A percentile compares a stretch with the other conserved stretches of the same genome.
Conservation (phyloP, 2,797 vertebrate genomes). For the Taeniopygia guttata region DNA sequence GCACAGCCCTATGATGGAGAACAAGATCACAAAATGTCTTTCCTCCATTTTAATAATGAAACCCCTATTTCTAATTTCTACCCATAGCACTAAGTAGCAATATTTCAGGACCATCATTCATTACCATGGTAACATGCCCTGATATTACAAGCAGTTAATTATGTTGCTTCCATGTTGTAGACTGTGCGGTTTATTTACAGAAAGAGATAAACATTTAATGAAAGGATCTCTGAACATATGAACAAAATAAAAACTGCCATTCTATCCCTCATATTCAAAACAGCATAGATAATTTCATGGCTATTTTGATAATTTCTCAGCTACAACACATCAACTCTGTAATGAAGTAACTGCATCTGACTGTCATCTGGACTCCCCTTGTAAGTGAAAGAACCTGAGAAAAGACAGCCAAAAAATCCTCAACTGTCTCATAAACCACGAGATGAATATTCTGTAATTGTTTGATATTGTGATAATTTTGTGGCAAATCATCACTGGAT, state of each 20-base stretch:
- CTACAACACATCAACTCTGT: not conserved
- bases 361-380: not conserved
- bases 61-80: not conserved
- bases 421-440: not conserved
- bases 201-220: constrained; percentile 51
- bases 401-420: not conserved
- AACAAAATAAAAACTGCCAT: constrained; percentile 23
- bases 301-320: not conserved
- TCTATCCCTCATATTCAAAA: not conserved
- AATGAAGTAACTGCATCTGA: not conserved
- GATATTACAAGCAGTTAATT: constrained; percentile 57
- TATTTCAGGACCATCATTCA: constrained; percentile 32
- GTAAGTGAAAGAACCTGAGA: not conserved
- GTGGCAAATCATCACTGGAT: not conserved
- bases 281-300: not conserved
- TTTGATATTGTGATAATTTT: not conserved
- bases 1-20: not conserved
- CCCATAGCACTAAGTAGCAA: not conserved
- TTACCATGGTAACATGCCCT: constrained; percentile 64
- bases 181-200: constrained; percentile 14
- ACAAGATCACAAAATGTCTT: not conserved
- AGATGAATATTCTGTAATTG: not conserved
- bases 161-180: constrained; percentile 23
- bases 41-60: not conserved
- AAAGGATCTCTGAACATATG: constrained; percentile 42